Evolutionary conservation across 2,797 vertebrate species (phyloP), one percentile per base, ranked within the genome.

Genomic region (Gephyroberyx darwinii): DNA sequence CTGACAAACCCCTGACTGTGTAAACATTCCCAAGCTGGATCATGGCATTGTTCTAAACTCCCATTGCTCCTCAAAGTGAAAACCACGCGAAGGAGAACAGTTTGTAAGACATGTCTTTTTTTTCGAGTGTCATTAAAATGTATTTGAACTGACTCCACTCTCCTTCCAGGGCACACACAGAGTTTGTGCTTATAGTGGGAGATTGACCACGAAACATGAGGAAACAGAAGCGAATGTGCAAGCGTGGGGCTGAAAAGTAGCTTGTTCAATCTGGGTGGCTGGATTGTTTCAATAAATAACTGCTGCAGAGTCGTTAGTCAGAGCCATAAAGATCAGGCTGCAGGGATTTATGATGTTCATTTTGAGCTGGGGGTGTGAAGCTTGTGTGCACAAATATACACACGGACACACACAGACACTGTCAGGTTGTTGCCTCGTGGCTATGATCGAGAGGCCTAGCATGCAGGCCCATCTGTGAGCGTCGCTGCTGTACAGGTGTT

Each of bases 261-360:
- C 89, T 91, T 89, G 89, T 91, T 92, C 89, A 87, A 80, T 90
- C 86, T 84, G 85, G 85, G 82, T 80, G 83, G 75, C 74, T 86
- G 82, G 84, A 92, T 93, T 91, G 90, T 92, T 93, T 90, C 89
- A 91, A 91, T 93, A 92, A 92, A 91, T 91, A 91, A 90, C 88
- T 71, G 78, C 80, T 78, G 81, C 85, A 84, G 75, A 89, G 84
- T 91, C 89, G 69, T 93, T 91, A 92, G 86, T 91, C 82, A 87
- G 78, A 86, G 85, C 86, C 84, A 86, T 93, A 93, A 93, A 92
- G 70, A 93, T 91, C 86, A 82, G 77, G 74, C 88, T 74, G 75
- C 37, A 12, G 84, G 82, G 86, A 93, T 92, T 93, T 91, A 92
- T 89, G 86, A 75, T 85, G 79, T 89, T 92, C 87, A 88, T 92